Evolutionary conservation across 1,140 invertebrate genomes (phyloP).

Genomic region (Helicorthomorpha holstii): DNA sequence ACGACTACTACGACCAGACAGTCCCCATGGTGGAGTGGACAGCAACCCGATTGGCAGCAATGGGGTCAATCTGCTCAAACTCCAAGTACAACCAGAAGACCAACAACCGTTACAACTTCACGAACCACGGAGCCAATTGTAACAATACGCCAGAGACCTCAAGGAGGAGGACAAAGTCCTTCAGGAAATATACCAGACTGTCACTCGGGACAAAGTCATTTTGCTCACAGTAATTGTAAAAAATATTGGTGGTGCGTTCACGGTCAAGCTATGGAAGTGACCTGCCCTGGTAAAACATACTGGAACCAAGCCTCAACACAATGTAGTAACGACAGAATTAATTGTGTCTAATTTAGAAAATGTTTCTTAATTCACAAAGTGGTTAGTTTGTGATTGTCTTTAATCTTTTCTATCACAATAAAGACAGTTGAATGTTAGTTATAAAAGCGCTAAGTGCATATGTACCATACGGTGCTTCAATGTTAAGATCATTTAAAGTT

Average conservation of each 20-base stretch:
- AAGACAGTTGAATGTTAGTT: too few relatives aligned
- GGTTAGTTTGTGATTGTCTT: too few relatives aligned
- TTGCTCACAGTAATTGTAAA: constrained; percentile 14
- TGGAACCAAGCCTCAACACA: constrained; percentile 1
- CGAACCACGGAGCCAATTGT: neutral
- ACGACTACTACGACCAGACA: neutral
- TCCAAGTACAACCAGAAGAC: constrained; percentile 1
- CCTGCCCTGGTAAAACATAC: constrained; percentile 16
- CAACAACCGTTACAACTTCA: neutral
- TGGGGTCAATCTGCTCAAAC: constrained; percentile 6
- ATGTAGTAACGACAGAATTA: too few relatives aligned
- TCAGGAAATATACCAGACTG: neutral
- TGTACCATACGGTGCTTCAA: too few relatives aligned
- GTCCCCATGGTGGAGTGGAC: too few relatives aligned
- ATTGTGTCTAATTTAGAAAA: too few relatives aligned
- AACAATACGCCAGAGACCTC: neutral
- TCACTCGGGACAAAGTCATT: constrained; percentile 10
- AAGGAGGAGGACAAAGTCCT: neutral
- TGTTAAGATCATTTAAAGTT: too few relatives aligned
- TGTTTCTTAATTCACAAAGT: too few relatives aligned
- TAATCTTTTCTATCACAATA: too few relatives aligned
- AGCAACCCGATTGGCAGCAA: too few relatives aligned
- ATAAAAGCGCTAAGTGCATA: too few relatives aligned
- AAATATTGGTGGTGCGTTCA: constrained; percentile 23
- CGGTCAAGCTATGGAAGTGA: constrained; percentile 14